These are phyloP conservation scores for Scaptomyza graminum DNA, from an alignment of 1,140 invertebrate species.

Conservation along the genomic window DNA sequence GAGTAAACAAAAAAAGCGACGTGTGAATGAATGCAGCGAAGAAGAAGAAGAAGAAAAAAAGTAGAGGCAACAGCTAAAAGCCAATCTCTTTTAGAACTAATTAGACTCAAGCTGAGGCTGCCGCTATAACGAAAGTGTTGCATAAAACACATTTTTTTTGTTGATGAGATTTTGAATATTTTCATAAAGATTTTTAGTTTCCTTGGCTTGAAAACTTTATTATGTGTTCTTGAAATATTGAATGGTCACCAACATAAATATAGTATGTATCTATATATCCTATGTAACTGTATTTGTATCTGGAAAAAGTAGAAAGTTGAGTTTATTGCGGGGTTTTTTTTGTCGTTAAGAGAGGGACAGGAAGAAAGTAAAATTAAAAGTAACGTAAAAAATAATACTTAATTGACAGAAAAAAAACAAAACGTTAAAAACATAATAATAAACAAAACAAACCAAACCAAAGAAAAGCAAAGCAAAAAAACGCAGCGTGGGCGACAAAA, in stretches of 20 bases:
- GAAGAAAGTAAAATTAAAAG: constrained; percentile 7
- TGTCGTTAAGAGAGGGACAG: not conserved
- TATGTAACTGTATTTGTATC: not conserved
- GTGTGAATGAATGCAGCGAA: constrained; percentile 61
- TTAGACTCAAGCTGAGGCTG: constrained; percentile 1
- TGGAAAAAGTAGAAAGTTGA: constrained; percentile 30
- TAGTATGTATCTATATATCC: not conserved
- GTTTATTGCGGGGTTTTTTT: not conserved
- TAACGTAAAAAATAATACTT: not conserved
- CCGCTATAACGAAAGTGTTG: constrained; percentile 7
- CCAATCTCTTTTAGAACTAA: constrained; percentile 8
- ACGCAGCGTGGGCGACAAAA: constrained; percentile 37
- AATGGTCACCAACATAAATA: no score
- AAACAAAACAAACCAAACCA: constrained; percentile 6
- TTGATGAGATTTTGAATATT: no score
- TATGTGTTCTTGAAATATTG: no score
- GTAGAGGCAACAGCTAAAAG: not conserved
- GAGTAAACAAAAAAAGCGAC: constrained; percentile 25
- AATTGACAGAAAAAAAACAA: constrained; percentile 32
- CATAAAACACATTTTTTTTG: not conserved
- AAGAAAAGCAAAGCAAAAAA: no score
- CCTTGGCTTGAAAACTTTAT: no score
- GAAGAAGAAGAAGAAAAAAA: no score
- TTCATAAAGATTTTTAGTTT: no score
- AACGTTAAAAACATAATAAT: constrained; percentile 33